Evolutionary conservation across 1,140 invertebrate genomes (phyloP), one percentile per base, ranked within the genome.

Genomic region (Apis cerana): DNA sequence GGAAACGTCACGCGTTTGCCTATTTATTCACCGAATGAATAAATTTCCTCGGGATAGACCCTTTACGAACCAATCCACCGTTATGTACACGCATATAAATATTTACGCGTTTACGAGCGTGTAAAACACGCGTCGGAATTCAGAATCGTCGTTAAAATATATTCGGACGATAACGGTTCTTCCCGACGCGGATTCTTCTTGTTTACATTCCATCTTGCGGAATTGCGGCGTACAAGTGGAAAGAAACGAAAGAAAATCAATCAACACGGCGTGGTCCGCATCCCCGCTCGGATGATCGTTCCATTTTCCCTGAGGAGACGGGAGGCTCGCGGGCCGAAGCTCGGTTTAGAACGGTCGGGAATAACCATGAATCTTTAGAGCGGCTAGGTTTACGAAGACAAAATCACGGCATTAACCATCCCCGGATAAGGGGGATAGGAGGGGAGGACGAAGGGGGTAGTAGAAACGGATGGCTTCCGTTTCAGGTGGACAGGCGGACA

Each of bases 381-480:
- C 58, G 72, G 76, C 64, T 33, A 33, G 62, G 72, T 21, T 27
- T 50, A 48, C 62, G 80, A 81, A 81, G 80, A 81, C 72, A 75
- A 76, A 81, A 81, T 81, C 80, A 68, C 72, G 50, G 80, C 72
- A 81, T 81, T 76, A 76, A 82, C 79, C 79, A 81, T 81, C 79
- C 79, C 27, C 43, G 79, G 80, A 59, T 77, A 77, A 77, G 80
- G 80, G 62, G 75, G 70, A 67, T 58, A 62, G 50, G 77, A 50
- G 54, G 64, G 56, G 50, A 27, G 80, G 61, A 84, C 62, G 72
- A 88, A 88, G 84, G 86, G 61, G 79, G 64, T 82, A 77, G 64
- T 78, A 77, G 86, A 88, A 88, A 88, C 87, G 87, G 86, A 88
- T 88, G 83, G 86, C 68, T 85, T 88, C 83, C 86, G 83, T 85